Conservation (phyloP, 2,113 vertebrate genomes). For the Daubentonia madagascariensis region DNA sequence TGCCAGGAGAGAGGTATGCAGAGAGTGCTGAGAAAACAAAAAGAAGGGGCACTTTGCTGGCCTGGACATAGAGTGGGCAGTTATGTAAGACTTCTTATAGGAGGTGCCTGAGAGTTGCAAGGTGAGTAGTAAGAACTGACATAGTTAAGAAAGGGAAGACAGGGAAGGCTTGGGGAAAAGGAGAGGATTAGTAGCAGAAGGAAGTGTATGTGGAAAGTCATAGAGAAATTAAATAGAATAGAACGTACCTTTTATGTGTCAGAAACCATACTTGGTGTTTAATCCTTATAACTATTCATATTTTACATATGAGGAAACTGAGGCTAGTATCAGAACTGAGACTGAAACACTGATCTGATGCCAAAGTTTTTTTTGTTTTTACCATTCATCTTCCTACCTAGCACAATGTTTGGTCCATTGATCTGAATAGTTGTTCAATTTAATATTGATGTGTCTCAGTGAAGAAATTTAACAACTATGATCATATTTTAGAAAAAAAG, state of each 20-base stretch:
- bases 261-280: neutral
- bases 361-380: neutral
- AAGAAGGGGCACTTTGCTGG: neutral
- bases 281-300: neutral
- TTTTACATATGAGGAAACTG: neutral
- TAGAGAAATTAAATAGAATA: neutral
- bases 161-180: neutral
- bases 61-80: neutral
- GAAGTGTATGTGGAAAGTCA: neutral
- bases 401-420: neutral
- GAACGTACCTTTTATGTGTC: neutral
- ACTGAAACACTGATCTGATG: neutral
- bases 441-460: neutral
- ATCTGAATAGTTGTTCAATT: neutral
- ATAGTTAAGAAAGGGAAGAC: neutral
- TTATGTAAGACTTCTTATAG: neutral
- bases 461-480: constrained; percentile 15
- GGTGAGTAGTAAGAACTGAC: neutral
- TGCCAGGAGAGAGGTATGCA: neutral
- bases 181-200: neutral
- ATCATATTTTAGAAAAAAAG: neutral
- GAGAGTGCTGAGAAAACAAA: neutral
- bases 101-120: neutral
- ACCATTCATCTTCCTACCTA: neutral
- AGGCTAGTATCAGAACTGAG: neutral